phyloP scores from a whole-genome alignment of 53 echinoderm and acorn worm species.

The Astropecten irregularis region DNA sequence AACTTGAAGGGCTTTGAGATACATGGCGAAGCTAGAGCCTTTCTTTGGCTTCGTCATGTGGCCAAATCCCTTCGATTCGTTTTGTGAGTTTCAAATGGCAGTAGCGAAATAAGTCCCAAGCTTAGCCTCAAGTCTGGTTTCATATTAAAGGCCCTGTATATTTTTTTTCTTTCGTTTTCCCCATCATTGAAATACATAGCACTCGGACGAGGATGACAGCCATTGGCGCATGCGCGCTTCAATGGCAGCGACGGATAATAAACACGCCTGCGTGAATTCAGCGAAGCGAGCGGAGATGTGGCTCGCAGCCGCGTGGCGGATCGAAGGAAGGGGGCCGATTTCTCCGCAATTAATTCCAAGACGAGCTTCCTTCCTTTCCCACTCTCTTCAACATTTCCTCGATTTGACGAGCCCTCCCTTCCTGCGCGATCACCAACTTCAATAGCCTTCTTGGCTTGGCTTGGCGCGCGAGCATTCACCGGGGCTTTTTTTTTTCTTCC shows the following conservation, averaged over 20 bases:
- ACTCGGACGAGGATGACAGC: slow-evolving; percentile 32
- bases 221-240: slow-evolving; percentile 3
- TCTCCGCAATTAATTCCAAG: slow-evolving; percentile 71
- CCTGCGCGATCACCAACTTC: slow-evolving; percentile 48
- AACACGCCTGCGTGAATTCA: slow-evolving; percentile 9
- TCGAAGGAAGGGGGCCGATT: slow-evolving; percentile 59
- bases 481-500: neutral
- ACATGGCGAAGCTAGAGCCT: too few relatives aligned
- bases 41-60: too few relatives aligned
- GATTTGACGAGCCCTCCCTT: slow-evolving; percentile 50
- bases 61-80: too few relatives aligned
- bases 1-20: too few relatives aligned
- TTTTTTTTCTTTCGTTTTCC: too few relatives aligned
- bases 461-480: neutral
- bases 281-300: slow-evolving; percentile 35
- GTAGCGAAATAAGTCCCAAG: too few relatives aligned
- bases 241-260: neutral
- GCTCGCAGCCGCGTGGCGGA: slow-evolving; percentile 41
- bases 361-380: slow-evolving; percentile 67
- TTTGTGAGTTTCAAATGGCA: too few relatives aligned
- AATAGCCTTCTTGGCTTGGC: neutral
- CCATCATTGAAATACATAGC: neutral
- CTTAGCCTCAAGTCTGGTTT: too few relatives aligned
- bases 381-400: slow-evolving; percentile 63
- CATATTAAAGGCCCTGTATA: too few relatives aligned